phyloP scores from a whole-genome alignment of 2,888 invertebrate genomes.

The Pseudanteris insignis region DNA sequence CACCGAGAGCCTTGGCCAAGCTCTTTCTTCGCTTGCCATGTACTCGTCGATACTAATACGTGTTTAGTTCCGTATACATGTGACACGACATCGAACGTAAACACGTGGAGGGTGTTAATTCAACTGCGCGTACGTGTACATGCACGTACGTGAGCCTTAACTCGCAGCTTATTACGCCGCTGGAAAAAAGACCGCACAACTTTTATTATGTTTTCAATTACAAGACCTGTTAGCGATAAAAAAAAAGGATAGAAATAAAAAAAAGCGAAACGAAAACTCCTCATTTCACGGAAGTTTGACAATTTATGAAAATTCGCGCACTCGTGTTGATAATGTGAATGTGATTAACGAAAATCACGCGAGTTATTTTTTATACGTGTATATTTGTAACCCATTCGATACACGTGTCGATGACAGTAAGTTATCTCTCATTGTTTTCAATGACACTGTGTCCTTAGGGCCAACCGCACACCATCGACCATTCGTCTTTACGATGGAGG shows the following conservation, averaged over 20 bases:
- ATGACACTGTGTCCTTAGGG: constrained; percentile 57
- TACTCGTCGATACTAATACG: constrained; percentile 42
- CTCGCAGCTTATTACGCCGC: constrained; percentile 55
- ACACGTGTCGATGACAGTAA: constrained; percentile 53
- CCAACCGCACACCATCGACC: constrained; percentile 44
- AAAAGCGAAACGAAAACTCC: too few species aligned
- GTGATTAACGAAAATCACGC: too few species aligned
- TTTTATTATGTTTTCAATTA: constrained; percentile 41
- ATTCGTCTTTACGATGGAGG: constrained; percentile 43
- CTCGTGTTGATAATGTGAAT: too few species aligned
- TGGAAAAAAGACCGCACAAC: constrained; percentile 37
- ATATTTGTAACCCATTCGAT: constrained; percentile 1
- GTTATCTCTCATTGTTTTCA: constrained; percentile 60
- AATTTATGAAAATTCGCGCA: too few species aligned
- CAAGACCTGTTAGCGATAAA: constrained; percentile 14
- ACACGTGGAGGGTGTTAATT: constrained; percentile 44
- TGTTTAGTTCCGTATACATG: constrained; percentile 35
- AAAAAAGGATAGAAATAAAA: too few species aligned
- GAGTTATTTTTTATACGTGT: too few species aligned
- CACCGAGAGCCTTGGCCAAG: constrained; percentile 53
- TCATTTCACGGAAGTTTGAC: too few species aligned
- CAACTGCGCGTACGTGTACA: constrained; percentile 41
- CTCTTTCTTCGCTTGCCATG: constrained; percentile 36
- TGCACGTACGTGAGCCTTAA: constrained; percentile 47
- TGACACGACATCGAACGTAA: constrained; percentile 36